A percentile compares a stretch with the other conserved stretches of the same genome.
These are phyloP conservation scores for Amphipoea lucens DNA, from an alignment of 2,888 invertebrate species.

Conservation along the genomic window DNA sequence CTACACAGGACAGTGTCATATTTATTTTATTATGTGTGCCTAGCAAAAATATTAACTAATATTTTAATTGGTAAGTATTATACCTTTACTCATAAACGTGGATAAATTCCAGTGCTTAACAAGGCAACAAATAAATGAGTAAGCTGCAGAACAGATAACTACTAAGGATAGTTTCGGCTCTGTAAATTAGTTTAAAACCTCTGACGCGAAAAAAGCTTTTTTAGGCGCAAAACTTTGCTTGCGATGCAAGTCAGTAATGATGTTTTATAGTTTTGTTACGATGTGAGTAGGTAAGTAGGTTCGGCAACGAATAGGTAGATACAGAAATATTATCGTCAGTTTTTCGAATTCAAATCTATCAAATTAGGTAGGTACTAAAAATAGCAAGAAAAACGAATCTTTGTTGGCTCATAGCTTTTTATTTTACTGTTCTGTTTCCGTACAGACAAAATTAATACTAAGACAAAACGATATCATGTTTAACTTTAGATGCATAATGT, in stretches of 20 bases:
- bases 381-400: too few relatives aligned
- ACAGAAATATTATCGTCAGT: not conserved
- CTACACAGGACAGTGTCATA: too few relatives aligned
- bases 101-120: not conserved
- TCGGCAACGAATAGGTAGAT: not conserved
- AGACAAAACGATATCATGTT: too few relatives aligned
- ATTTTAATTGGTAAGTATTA: not conserved
- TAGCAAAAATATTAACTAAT: not conserved
- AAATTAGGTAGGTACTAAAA: not conserved
- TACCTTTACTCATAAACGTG: not conserved
- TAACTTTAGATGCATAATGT: too few relatives aligned
- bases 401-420: too few relatives aligned
- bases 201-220: not conserved
- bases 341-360: not conserved
- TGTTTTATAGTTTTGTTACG: not conserved
- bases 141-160: not conserved
- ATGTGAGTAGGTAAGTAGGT: not conserved
- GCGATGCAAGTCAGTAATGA: not conserved
- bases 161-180: not conserved
- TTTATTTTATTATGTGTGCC: not conserved
- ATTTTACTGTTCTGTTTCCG: too few relatives aligned
- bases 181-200: conserved; percentile 7
- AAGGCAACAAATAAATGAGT: not conserved
- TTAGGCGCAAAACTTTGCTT: conserved; percentile 1
- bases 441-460: too few relatives aligned